Conservation (phyloP, 2,797 vertebrate species). For the Arrhamphus sclerolepis region DNA sequence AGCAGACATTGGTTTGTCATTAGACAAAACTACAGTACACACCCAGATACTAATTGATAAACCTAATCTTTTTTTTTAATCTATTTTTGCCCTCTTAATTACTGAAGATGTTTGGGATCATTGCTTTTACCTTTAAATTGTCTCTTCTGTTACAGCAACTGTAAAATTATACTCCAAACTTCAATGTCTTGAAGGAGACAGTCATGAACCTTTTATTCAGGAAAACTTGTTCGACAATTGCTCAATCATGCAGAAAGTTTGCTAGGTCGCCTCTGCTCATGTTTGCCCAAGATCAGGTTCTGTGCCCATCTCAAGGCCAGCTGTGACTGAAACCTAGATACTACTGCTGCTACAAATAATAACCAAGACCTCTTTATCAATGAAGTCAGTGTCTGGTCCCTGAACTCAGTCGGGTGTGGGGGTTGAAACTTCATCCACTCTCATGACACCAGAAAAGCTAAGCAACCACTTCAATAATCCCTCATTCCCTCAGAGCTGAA, state of each 20-base stretch:
- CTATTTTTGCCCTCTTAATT: background rate
- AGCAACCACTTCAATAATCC: conserved; percentile 22
- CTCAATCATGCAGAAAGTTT: conserved; percentile 31
- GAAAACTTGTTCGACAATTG: conserved; percentile 11
- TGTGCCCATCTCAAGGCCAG: conserved; percentile 57
- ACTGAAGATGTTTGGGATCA: background rate
- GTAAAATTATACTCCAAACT: background rate
- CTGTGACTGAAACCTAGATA: conserved; percentile 67
- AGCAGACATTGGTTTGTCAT: conserved; percentile 51
- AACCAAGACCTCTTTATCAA: conserved; percentile 59
- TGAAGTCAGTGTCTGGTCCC: conserved; percentile 69
- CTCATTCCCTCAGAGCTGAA: conserved; percentile 38
- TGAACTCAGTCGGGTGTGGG: conserved; percentile 32
- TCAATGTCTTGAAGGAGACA: too few species aligned
- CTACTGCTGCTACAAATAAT: conserved; percentile 53
- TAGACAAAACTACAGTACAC: conserved; percentile 51
- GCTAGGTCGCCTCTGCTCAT: conserved; percentile 31
- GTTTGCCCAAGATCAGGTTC: conserved; percentile 72
- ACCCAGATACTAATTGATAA: conserved; percentile 28
- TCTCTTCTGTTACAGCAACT: background rate
- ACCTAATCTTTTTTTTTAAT: conserved; percentile 10
- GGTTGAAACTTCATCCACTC: conserved; percentile 66
- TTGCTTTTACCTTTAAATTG: background rate
- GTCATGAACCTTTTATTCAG: too few species aligned
- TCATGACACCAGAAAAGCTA: conserved; percentile 59